Evolutionary conservation across 1,140 invertebrate genomes (phyloP), one percentile per base, ranked within the genome.

Genomic region (Ectropis grisescens): DNA sequence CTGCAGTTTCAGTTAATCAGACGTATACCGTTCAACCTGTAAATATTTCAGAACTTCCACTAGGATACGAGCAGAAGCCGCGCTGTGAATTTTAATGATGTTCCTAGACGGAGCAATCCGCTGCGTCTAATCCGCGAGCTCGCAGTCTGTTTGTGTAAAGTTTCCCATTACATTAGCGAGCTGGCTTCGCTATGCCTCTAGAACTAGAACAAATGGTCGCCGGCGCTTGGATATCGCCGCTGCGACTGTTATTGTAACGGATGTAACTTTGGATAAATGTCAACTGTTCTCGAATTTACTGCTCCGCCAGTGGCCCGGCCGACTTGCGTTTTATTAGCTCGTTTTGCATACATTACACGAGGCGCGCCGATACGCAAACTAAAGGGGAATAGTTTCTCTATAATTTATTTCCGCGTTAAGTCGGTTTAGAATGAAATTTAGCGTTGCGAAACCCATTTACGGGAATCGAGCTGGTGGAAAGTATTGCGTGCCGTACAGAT

Each of bases 231-330:
- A 66, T 68, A 71, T 68, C 65, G 61, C 57, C 57, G 58, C 61
- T 54, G 61, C 56, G 41, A 58, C 65, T 68, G 68, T 69, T 72
- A 72, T 67, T 68, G 58, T 67, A 69, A 71, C 52, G 67, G 59
- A 74, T 69, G 67, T 67, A 67, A 67, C 64, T 74, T 70, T 66
- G 69, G 64, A 74, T 74, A 70, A 68, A 68, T 52, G 69, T 74
- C 69, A 62, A 68, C 60, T 53, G 52, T 54, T 53, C 58, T 56
- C 48, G 58, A 66, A 74, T 70, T 70, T 74, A 74, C 40, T 60
- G 59, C 58, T 47, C 39, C 35, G 28, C 35, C 39, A n/a, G n/a
- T n/a, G n/a, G 41, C 30, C 37, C 40, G 33, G 45, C 42, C 56
- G 51, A 58, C 44, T 58, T 42, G 57, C 51, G 42, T 57, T 70